Base-by-base conservation (phyloP, 1,140 invertebrate species). In the Plectus sambesii region DNA sequence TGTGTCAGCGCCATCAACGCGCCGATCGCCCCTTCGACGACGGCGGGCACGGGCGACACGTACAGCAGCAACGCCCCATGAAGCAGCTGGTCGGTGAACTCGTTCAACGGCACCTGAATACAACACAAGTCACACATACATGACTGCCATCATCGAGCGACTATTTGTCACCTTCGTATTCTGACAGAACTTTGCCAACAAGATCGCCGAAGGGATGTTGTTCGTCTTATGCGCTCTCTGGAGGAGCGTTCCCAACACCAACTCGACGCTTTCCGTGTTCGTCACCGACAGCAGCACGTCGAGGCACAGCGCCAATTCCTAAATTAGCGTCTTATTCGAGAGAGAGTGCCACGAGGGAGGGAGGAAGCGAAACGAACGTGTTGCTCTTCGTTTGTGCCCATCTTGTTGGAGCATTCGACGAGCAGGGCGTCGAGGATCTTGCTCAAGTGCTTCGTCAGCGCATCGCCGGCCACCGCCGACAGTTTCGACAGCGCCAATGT, bases 291-390 rank as follows among this genome's bases (percentile, higher is more conserved):
- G 71, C 39, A 97, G 80, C 4, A 97, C 88, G 33, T 82, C 79
- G 68, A 89, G 82, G 69, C 90, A 96, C 69, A 94, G 87, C 60
- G 86, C 84, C n/a, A 90, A 69, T 72, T 92, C 78, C 74, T 80
- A 53, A 15, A 61, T 45, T n/a, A 8, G 5, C 9, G 15, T 37
- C 40, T 22, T 6, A 42, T 42, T 20, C 17, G 43, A 12, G 23
- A 47, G 15, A 9, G 23, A 24, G 12, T 23, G 9, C 24, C n/a
- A n/a, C n/a, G n/a, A n/a, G n/a, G n/a, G n/a, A n/a, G n/a, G n/a
- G n/a, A n/a, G n/a, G n/a, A n/a, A 15, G 24, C 38, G 38, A 25
- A 39, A 2, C 5, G 15, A 4, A 75, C 83, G 54, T 80, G 76
- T 17, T 77, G 70, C 70, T 87, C 83, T 44, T 80, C 75, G 4